Conservation (phyloP, 2,888 invertebrate genomes). For the Cryptosula pallasiana region DNA sequence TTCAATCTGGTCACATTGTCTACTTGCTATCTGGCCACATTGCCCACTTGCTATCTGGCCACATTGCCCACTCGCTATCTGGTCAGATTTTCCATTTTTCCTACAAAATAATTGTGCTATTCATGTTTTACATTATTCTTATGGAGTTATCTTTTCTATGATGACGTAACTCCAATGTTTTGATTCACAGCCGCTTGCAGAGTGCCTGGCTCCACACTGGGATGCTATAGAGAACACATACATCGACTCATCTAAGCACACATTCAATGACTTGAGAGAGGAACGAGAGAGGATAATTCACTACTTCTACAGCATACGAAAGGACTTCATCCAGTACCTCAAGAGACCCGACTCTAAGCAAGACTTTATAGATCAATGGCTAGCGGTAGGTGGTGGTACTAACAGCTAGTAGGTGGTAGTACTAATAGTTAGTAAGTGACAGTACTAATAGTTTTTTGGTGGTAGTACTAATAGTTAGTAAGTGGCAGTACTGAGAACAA, state of each 20-base stretch:
- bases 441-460: too few relatives aligned
- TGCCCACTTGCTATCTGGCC: too few relatives aligned
- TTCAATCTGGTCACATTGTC: too few relatives aligned
- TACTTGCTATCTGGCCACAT: too few relatives aligned
- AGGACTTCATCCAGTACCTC: constrained; percentile 45
- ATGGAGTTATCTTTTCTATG: not conserved
- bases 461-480: too few relatives aligned
- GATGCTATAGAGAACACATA: constrained; percentile 47
- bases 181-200: constrained; percentile 41
- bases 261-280: constrained; percentile 45
- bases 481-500: too few relatives aligned
- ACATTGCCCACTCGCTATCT: too few relatives aligned
- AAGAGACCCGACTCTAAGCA: constrained; percentile 51
- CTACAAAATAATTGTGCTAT: too few relatives aligned
- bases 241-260: constrained; percentile 42
- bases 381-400: constrained; percentile 38
- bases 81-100: too few relatives aligned
- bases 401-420: too few relatives aligned
- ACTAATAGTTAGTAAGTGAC: too few relatives aligned
- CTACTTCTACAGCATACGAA: constrained; percentile 49
- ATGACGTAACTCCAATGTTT: not conserved
- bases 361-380: constrained; percentile 49
- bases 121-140: not conserved
- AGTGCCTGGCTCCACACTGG: constrained; percentile 47
- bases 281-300: constrained; percentile 50